Percentiles rank a stretch among this genome's conserved stretches.
Conservation (phyloP, 2,888 invertebrate genomes). For the Pocota personata region DNA sequence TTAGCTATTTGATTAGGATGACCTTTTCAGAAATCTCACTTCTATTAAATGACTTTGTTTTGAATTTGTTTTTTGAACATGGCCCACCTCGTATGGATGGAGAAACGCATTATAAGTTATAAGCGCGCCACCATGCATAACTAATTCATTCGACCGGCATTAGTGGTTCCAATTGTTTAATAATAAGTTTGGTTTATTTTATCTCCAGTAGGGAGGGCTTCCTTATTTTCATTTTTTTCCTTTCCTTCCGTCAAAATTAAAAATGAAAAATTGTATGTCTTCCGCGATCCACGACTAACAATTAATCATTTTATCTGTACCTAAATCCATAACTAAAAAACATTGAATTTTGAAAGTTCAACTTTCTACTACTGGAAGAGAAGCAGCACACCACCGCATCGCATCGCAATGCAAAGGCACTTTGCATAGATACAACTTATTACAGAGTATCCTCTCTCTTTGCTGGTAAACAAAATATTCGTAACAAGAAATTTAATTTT, state of each 20-base stretch:
- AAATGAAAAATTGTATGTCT: background rate
- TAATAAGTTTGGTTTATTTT: constrained; percentile 13
- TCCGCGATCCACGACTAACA: constrained; percentile 27
- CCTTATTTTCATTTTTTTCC: background rate
- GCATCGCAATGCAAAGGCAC: background rate
- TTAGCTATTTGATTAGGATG: too few relatives aligned
- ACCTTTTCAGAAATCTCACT: too few relatives aligned
- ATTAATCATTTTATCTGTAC: constrained; percentile 48
- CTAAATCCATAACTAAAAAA: constrained; percentile 20
- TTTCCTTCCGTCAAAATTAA: background rate
- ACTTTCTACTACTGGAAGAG: constrained; percentile 41
- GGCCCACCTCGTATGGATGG: background rate
- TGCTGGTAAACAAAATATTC: background rate
- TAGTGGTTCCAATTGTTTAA: constrained; percentile 26
- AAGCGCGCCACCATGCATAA: constrained; percentile 40
- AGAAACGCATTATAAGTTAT: background rate
- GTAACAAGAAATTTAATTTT: background rate
- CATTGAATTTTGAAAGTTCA: constrained; percentile 46
- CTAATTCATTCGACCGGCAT: constrained; percentile 47
- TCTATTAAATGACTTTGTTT: too few relatives aligned
- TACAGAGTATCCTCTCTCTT: constrained; percentile 8
- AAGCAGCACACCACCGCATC: background rate
- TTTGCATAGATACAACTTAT: constrained; percentile 14
- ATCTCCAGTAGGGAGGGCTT: background rate
- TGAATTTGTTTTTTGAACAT: too few relatives aligned